Evolutionary conservation across 1,140 invertebrate genomes (phyloP).

Genomic region (Lepidurus couesii): DNA sequence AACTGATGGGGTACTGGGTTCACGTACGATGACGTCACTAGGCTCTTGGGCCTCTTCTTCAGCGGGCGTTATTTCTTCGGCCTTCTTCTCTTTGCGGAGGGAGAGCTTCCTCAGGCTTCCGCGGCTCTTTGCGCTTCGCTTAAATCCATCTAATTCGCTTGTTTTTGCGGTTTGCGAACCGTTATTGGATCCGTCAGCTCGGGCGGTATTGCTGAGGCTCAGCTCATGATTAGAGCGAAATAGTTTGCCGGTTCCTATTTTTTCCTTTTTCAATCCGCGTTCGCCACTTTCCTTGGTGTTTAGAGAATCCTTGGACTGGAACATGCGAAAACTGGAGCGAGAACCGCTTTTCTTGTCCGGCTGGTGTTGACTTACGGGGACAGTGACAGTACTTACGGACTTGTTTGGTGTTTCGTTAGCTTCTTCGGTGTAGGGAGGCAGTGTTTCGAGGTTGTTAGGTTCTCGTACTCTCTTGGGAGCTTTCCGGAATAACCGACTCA

Average conservation of each 20-base stretch:
- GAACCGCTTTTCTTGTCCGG: not conserved
- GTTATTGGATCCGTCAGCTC: not conserved
- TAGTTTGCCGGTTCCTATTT: not conserved
- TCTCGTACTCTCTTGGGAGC: not conserved
- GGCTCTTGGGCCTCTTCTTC: not conserved
- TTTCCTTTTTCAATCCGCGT: not conserved
- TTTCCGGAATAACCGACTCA: not conserved
- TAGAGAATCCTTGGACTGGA: slow-evolving; percentile 2
- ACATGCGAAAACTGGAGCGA: not conserved
- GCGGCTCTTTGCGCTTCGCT: not conserved
- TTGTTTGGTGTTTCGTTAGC: not conserved
- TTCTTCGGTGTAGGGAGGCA: not conserved
- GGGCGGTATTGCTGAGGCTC: not conserved
- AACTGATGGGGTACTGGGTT: not conserved
- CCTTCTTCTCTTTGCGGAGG: not conserved
- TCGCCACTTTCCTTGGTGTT: not conserved
- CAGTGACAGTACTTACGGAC: too few relatives aligned
- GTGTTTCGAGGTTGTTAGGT: not conserved
- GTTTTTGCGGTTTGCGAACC: not conserved
- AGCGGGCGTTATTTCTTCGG: not conserved
- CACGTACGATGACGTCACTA: not conserved
- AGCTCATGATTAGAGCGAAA: not conserved
- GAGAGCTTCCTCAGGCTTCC: not conserved
- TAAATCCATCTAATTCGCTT: not conserved
- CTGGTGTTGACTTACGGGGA: not conserved